phyloP scores from a whole-genome alignment of 2,797 vertebrate species.

The Lithobates pipiens region DNA sequence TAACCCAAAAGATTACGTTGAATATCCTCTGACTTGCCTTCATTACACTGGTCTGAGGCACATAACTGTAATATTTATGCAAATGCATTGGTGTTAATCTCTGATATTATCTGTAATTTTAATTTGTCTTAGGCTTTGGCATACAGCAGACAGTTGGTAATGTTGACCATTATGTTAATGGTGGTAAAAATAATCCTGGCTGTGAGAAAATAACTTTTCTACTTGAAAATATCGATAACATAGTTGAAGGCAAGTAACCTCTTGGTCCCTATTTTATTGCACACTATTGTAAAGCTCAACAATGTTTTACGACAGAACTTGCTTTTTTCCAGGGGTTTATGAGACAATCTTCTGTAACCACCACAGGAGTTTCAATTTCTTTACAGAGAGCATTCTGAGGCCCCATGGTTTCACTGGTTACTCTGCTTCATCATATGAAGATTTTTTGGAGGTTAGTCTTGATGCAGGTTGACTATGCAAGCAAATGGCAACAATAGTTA shows the following conservation, averaged over 20 bases:
- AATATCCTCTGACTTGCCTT: no score
- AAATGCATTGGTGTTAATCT: no score
- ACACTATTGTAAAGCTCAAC: not conserved
- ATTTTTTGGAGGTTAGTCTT: constrained; percentile 80
- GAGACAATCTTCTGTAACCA: constrained; percentile 86
- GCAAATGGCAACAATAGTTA: no score
- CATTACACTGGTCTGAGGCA: no score
- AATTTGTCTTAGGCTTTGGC: constrained; percentile 68
- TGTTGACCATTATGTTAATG: constrained; percentile 77
- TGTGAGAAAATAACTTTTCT: constrained; percentile 78
- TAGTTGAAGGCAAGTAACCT: constrained; percentile 82
- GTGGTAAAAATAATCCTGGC: constrained; percentile 72
- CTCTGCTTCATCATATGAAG: constrained; percentile 72
- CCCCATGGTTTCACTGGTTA: constrained; percentile 83
- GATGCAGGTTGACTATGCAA: not conserved
- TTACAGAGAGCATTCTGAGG: constrained; percentile 79
- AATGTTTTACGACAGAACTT: not conserved
- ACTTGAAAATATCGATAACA: constrained; percentile 78
- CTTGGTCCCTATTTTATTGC: not conserved
- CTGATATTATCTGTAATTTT: no score
- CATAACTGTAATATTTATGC: no score
- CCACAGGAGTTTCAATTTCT: constrained; percentile 85
- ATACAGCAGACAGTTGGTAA: constrained; percentile 68
- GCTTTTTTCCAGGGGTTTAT: constrained; percentile 74
- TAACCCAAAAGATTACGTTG: no score